These are phyloP conservation scores for Chanos chanos DNA, from an alignment of 2,797 vertebrate genomes.

Conservation along the genomic window DNA sequence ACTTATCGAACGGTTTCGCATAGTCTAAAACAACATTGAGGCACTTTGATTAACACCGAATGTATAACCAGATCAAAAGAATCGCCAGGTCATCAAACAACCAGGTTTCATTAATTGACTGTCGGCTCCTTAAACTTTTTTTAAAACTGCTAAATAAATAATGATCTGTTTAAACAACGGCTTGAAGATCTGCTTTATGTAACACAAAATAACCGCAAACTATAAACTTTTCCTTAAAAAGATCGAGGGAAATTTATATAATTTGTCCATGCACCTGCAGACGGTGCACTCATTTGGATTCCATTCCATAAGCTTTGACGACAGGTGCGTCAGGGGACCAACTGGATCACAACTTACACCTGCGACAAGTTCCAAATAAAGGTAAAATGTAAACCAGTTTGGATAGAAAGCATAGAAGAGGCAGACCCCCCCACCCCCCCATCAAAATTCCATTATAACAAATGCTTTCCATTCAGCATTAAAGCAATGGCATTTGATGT, in stretches of 20 bases:
- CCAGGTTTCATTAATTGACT: too few relatives aligned
- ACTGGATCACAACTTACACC: constrained; percentile 28
- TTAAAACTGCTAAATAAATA: too few relatives aligned
- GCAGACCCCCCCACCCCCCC: neutral
- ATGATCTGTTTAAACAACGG: too few relatives aligned
- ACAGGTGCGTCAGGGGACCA: constrained; percentile 59
- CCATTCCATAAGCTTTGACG: constrained; percentile 44
- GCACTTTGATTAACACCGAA: neutral
- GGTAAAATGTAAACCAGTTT: neutral
- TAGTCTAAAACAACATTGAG: neutral
- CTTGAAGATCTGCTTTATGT: too few relatives aligned
- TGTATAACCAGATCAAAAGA: neutral
- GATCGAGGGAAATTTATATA: neutral
- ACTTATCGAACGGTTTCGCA: constrained; percentile 3
- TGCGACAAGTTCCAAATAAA: constrained; percentile 44
- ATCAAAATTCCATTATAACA: neutral
- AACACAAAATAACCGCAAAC: neutral
- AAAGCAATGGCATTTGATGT: constrained; percentile 11
- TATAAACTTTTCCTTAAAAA: neutral
- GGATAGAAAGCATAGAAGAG: neutral
- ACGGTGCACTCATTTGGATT: constrained; percentile 49
- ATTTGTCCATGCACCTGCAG: constrained; percentile 57
- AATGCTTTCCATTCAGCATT: neutral
- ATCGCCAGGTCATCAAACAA: too few relatives aligned
- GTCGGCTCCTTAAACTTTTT: too few relatives aligned